These are phyloP conservation scores for Coranthus polyacanthus DNA, from an alignment of 2,797 vertebrate genomes.

Conservation along the genomic window DNA sequence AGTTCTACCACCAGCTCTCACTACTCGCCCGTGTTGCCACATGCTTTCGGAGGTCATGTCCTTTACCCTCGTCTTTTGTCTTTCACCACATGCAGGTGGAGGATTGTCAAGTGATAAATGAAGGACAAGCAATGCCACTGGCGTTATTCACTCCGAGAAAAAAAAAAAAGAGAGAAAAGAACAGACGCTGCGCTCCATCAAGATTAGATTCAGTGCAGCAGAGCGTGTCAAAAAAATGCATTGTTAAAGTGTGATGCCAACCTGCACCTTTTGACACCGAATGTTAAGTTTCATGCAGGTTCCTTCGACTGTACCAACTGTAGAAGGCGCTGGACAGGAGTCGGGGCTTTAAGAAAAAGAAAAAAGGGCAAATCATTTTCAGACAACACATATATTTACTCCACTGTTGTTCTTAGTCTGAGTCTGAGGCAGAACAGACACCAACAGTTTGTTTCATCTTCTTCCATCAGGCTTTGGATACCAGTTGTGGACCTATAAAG, in stretches of 20 bases:
- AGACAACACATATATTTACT: conserved; percentile 37
- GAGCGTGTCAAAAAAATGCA: conserved; percentile 11
- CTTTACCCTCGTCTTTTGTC: background rate
- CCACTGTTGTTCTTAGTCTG: conserved; percentile 10
- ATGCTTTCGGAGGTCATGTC: background rate
- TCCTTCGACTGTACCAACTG: no score
- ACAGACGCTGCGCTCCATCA: background rate
- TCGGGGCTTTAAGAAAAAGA: conserved; percentile 30
- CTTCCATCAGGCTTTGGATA: conserved; percentile 44
- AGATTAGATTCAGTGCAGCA: no score
- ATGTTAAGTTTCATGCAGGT: background rate
- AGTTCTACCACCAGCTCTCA: background rate
- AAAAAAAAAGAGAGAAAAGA: no score
- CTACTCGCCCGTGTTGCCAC: background rate
- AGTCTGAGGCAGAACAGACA: conserved; percentile 52
- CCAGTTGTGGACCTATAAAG: background rate
- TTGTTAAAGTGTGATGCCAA: background rate
- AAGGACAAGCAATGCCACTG: background rate
- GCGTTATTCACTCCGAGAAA: no score
- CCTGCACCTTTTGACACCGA: background rate
- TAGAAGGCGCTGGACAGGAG: background rate
- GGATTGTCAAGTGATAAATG: background rate
- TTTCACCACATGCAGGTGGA: background rate
- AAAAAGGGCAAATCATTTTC: conserved; percentile 33
- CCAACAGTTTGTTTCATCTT: conserved; percentile 50